These are phyloP conservation scores for Stegodyphus dumicola DNA, from an alignment of 1,140 invertebrate species.

Conservation along the genomic window DNA sequence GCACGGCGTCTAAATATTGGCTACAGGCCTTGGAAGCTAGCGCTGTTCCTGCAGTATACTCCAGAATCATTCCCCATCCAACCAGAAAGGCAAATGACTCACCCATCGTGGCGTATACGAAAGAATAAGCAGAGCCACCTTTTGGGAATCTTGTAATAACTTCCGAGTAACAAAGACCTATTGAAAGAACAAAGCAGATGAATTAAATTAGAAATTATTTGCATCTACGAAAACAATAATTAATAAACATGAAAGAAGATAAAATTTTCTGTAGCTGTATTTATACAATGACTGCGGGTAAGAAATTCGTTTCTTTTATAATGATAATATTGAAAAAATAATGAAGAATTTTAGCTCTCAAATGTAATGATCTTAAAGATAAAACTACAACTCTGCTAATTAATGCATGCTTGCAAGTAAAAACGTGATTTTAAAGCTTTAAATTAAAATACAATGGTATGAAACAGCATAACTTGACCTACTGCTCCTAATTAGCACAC, in stretches of 20 bases:
- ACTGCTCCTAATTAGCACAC: no score
- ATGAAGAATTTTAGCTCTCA: no score
- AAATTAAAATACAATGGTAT: no score
- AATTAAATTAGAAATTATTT: not conserved
- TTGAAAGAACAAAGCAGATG: not conserved
- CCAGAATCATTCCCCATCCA: slow-evolving; percentile 70
- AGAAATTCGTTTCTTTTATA: no score
- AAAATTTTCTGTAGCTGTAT: not conserved
- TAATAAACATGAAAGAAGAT: not conserved
- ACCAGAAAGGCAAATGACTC: slow-evolving; percentile 70
- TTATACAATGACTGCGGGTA: no score
- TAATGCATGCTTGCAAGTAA: no score
- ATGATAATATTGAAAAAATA: no score
- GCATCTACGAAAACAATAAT: not conserved
- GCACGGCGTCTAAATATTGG: slow-evolving; percentile 50
- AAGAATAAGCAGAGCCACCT: slow-evolving; percentile 71
- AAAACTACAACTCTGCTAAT: no score
- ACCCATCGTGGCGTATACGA: slow-evolving; percentile 70
- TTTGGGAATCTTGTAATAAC: slow-evolving; percentile 70
- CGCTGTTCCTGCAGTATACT: slow-evolving; percentile 27
- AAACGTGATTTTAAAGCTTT: no score
- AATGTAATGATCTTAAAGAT: no score
- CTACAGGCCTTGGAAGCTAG: slow-evolving; percentile 58
- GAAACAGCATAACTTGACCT: no score
- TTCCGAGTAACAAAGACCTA: slow-evolving; percentile 71